phyloP scores from a whole-genome alignment of 2,888 invertebrate species.

The Mellilla xanthometata region DNA sequence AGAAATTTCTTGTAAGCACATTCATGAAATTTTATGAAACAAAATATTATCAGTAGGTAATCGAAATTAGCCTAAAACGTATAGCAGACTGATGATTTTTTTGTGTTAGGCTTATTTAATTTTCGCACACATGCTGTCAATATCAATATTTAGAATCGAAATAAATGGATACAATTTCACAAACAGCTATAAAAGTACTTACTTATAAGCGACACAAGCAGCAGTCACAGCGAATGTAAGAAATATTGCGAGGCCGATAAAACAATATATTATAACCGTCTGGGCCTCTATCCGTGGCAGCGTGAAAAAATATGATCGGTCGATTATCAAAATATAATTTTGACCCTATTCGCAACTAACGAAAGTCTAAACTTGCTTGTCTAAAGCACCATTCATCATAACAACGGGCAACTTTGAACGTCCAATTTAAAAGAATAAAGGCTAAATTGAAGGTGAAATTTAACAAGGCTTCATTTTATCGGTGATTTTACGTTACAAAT shows the following conservation, averaged over 20 bases:
- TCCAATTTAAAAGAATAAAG: slow-evolving; percentile 34
- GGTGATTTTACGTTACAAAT: slow-evolving; percentile 9
- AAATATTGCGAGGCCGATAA: slow-evolving; percentile 86
- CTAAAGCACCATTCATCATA: not conserved
- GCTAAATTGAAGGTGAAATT: slow-evolving; percentile 31
- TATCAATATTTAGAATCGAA: no score
- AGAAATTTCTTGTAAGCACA: not conserved
- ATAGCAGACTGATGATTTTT: no score
- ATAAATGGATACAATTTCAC: not conserved
- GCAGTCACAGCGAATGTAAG: slow-evolving; percentile 84
- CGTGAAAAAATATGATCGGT: slow-evolving; percentile 46
- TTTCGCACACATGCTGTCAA: no score
- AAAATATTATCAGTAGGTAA: no score
- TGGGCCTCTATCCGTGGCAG: slow-evolving; percentile 75
- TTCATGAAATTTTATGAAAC: no score
- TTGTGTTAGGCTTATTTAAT: no score
- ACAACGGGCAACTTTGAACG: slow-evolving; percentile 15
- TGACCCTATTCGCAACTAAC: slow-evolving; percentile 6
- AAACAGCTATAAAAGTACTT: slow-evolving; percentile 56
- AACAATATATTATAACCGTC: slow-evolving; percentile 87
- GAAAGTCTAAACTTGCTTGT: no score
- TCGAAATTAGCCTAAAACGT: no score
- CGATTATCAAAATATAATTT: slow-evolving; percentile 17
- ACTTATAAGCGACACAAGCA: slow-evolving; percentile 89
- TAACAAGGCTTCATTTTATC: slow-evolving; percentile 1